These are phyloP conservation scores for Perdita meconis DNA, from an alignment of 2,888 invertebrate species.

Conservation along the genomic window DNA sequence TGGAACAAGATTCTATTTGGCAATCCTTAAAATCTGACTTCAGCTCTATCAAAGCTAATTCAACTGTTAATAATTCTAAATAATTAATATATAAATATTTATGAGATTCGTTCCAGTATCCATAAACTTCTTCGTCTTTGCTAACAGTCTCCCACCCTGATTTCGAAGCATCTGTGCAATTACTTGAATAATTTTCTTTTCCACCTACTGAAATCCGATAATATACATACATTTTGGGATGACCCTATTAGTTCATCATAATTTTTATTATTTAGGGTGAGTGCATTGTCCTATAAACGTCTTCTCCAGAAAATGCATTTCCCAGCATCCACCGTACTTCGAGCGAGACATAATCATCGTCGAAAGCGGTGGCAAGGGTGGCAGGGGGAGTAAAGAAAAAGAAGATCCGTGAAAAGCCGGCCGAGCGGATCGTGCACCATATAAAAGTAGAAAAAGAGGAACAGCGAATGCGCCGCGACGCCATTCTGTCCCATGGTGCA, in stretches of 20 bases:
- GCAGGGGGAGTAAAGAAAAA: neutral
- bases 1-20: no score
- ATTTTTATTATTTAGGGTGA: no score
- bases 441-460: conserved; percentile 16
- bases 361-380: no score
- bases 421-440: neutral
- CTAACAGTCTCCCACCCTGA: neutral
- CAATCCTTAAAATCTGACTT: neutral
- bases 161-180: neutral
- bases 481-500: conserved; percentile 10
- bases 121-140: neutral
- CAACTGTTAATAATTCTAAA: neutral
- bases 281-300: no score
- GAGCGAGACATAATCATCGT: neutral
- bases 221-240: neutral
- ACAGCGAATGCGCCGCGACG: neutral
- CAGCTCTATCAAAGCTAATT: neutral
- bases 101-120: neutral
- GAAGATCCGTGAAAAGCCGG: conserved; percentile 8
- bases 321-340: neutral
- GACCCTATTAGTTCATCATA: neutral
- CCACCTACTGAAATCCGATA: neutral
- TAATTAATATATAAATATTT: neutral
- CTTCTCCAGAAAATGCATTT: neutral
- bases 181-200: neutral